phyloP scores from a whole-genome alignment of 2,113 vertebrate species.

The Cephalopholis sonnerati region DNA sequence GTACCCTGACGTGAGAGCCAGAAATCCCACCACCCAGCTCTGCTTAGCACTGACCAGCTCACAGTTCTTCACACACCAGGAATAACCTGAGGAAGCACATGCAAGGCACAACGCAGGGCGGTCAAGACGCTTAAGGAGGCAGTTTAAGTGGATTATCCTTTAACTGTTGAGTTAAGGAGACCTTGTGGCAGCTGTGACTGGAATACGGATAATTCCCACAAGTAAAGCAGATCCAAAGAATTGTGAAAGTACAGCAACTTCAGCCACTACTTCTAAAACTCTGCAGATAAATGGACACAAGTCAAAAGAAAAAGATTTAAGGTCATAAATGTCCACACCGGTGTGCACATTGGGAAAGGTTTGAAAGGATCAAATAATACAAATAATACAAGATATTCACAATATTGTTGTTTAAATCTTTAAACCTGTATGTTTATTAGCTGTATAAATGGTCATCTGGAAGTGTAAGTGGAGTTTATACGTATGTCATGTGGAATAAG shows the following conservation, averaged over 20 bases:
- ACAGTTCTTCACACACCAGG: conserved; percentile 48
- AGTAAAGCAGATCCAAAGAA: background rate
- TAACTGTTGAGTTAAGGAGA: conserved; percentile 56
- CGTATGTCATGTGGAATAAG: background rate
- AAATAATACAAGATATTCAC: background rate
- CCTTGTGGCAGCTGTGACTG: conserved; percentile 26
- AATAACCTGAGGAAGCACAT: conserved; percentile 66
- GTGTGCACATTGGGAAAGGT: background rate
- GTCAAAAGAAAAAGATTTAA: too few species aligned
- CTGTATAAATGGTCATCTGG: background rate
- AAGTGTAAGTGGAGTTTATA: conserved; percentile 27
- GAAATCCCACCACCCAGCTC: conserved; percentile 44
- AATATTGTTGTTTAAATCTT: background rate
- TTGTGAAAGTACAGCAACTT: background rate
- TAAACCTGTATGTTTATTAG: too few species aligned
- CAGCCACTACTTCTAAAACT: background rate
- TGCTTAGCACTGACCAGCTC: conserved; percentile 32
- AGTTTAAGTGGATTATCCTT: conserved; percentile 72
- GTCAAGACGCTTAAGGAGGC: conserved; percentile 72
- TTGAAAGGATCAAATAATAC: background rate
- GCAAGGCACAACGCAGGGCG: conserved; percentile 31
- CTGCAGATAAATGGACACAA: background rate
- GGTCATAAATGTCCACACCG: too few species aligned
- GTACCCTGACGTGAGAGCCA: conserved; percentile 40
- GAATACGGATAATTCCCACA: conserved; percentile 18